A percentile compares a stretch with the other conserved stretches of the same genome.
Evolutionary conservation across 2,888 invertebrate species (phyloP).

Genomic region (Caenorhabditis japonica): DNA sequence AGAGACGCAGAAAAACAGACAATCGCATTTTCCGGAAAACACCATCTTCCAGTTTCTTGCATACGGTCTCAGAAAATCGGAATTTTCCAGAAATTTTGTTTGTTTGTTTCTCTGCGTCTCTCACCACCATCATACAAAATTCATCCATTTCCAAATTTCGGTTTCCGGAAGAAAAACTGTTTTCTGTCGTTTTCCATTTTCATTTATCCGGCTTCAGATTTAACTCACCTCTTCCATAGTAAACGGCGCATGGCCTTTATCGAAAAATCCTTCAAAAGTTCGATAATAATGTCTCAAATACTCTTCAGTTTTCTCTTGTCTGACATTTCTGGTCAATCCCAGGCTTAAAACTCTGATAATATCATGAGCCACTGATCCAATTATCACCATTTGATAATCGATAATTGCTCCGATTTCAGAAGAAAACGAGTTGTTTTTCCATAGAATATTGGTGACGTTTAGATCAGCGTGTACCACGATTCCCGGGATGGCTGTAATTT

Average conservation of each 20-base stretch:
- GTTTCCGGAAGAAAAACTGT: no score
- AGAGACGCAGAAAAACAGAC: no score
- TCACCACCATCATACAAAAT: no score
- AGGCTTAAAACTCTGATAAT: constrained; percentile 32
- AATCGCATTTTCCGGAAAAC: no score
- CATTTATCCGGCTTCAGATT: no score
- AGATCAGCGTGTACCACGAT: constrained; percentile 32
- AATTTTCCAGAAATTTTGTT: no score
- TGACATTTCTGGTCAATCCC: constrained; percentile 1
- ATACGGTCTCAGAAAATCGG: no score
- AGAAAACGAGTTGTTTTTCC: constrained; percentile 9
- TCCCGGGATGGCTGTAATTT: constrained; percentile 23
- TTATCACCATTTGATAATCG: constrained; percentile 30
- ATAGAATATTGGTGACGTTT: constrained; percentile 38
- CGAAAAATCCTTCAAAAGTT: constrained; percentile 5
- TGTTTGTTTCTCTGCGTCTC: no score
- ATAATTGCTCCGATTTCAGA: constrained; percentile 35
- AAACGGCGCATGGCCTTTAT: constrained; percentile 9
- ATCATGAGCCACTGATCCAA: constrained; percentile 30
- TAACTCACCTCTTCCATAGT: constrained; percentile 13
- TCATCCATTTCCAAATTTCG: no score
- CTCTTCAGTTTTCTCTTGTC: not conserved
- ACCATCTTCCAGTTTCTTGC: no score
- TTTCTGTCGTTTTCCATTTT: no score
- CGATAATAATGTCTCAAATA: constrained; percentile 20